Evolutionary conservation across 2,797 vertebrate species (phyloP), one percentile per base, ranked within the genome.

Genomic region (Clarias fuscus): DNA sequence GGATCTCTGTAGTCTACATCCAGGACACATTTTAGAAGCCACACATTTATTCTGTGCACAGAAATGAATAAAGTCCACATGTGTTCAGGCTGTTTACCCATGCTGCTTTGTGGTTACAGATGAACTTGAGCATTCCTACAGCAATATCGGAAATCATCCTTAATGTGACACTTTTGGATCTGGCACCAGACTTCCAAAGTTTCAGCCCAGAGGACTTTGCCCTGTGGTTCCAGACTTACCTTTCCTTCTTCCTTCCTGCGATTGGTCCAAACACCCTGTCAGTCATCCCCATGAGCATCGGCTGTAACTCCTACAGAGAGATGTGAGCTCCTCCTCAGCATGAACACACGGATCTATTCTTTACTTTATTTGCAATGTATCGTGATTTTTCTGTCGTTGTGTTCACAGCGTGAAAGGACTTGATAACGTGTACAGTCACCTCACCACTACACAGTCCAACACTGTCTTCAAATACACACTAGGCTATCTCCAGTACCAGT

Each of bases 401-500:
- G 20, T 86, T 87, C 61, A 22, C 85, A 93, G 93, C 40, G 20
- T 94, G n/a, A 89, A 90, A 83, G 92, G 92, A 58, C 92, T 88
- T 72, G 4, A 92, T 84, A 77, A 48, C 8, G 86, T 92, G 76
- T 86, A 89, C 82, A 70, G 17, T 20, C 59, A 87, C 1, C 91
- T 94, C 75, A 88, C 92, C 1, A 1, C 5, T 56, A 83, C 5
- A 15, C 93, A 94, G 86, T 90, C 80, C 85, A 40, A 7, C 71
- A 89, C 53, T 40, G 37, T 40, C 37, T 40, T 40, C 37, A 40
- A 30, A 30, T 30, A 30, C 30, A 30, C 30, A 30, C 30, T 30
- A 30, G 30, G 30, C 1, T 30, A 30, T 30, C 30, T 30, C 30
- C 30, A 30, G 30, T 30, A 30, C 30, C 56, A 58, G 56, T 58